Evolutionary conservation across 23 tunicate genomes (phyloP).

Genomic region (Ascidia mentula): DNA sequence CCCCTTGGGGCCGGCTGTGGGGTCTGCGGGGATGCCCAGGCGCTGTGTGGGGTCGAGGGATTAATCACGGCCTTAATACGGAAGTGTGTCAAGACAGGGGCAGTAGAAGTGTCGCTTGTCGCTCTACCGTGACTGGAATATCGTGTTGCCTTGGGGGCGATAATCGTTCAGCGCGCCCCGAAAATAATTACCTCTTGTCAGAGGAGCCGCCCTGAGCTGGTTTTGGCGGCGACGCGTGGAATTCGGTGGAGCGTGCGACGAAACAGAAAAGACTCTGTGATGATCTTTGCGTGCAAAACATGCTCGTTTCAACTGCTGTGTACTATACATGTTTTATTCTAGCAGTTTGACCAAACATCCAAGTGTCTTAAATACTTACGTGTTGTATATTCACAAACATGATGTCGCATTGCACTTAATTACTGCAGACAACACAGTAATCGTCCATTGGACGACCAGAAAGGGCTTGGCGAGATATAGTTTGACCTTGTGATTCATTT

Average conservation of each 20-base stretch:
- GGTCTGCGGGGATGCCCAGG: neutral
- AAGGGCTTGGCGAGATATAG: no score
- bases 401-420: no score
- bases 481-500: no score
- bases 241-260: neutral
- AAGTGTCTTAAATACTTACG: no score
- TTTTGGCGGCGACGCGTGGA: neutral
- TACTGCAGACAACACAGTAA: no score
- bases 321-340: no score
- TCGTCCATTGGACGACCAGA: no score
- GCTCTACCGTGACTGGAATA: neutral
- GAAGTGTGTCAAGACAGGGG: slow-evolving; percentile 1
- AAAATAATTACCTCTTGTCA: neutral
- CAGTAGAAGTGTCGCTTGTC: neutral
- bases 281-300: no score
- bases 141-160: no score
- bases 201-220: neutral
- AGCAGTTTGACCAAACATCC: no score
- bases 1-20: neutral
- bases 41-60: neutral
- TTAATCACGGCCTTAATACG: slow-evolving; percentile 2
- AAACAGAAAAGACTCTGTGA: neutral
- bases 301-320: no score
- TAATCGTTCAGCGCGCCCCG: neutral
- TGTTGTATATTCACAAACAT: no score